Evolutionary conservation across 2,888 invertebrate genomes (phyloP).

Genomic region (Catotricha subobsoleta): DNA sequence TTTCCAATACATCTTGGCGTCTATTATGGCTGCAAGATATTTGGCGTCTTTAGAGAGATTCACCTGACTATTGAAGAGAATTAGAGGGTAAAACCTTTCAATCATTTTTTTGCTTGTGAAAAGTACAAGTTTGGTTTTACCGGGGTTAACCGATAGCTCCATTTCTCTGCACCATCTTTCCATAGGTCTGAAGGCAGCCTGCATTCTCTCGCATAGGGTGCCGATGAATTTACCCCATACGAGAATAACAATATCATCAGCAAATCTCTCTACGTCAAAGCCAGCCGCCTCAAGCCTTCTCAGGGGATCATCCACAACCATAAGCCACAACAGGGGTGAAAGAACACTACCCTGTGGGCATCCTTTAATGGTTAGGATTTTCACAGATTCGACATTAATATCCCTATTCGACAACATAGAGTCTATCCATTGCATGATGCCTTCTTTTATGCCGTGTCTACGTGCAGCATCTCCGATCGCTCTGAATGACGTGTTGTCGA

Average conservation of each 20-base stretch:
- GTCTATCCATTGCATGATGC: not conserved
- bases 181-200: not conserved
- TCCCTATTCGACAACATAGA: not conserved
- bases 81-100: too few species aligned
- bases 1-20: too few species aligned
- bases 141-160: conserved; percentile 8
- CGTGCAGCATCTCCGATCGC: conserved; percentile 8
- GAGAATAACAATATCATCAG: not conserved
- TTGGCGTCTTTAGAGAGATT: too few species aligned
- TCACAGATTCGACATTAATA: not conserved
- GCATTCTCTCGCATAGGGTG: not conserved
- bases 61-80: too few species aligned
- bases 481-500: conserved; percentile 12
- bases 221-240: not conserved
- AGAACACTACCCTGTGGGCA: not conserved
- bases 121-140: conserved; percentile 6
- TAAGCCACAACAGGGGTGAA: not conserved
- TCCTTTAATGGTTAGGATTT: not conserved
- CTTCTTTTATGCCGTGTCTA: not conserved
- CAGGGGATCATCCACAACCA: not conserved
- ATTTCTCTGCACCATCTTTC: conserved; percentile 6
- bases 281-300: not conserved
- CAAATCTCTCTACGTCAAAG: not conserved
- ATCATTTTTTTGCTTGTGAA: too few species aligned
- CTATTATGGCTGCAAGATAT: too few species aligned